Base-by-base conservation (phyloP, 2,797 vertebrate genomes). In the Anguilla marmorata region DNA sequence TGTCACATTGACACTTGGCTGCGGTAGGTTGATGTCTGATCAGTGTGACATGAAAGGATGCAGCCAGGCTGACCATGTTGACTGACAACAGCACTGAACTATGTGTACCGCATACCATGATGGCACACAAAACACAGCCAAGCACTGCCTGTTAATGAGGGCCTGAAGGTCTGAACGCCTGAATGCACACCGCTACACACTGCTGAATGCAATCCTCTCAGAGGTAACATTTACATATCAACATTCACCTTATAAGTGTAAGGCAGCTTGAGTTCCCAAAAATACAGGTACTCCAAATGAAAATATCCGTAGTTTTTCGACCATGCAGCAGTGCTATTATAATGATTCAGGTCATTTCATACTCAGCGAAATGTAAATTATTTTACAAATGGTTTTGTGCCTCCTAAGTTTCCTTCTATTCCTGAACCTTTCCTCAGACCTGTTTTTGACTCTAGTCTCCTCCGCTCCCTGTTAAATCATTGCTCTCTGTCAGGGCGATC, bases 91-190 rank as follows among this genome's bases (percentile, higher is more conserved):
- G 2, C 54, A 27, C 33, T 11, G 69, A 56, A 58, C 76, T 27
- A 16, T 54, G 50, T 19, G 52, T 9, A 11, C 48, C 56, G 86
- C 37, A 41, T 21, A 63, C n/a, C 6, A 5, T 84, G 82, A 72
- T 72, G 87, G 19, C 21, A 87, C 82, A 87, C 48, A 60, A 84
- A 87, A 72, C 85, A 86, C 12, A 27, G 33, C 7, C 19, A 8
- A 9, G 6, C 33, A 52, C 87, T 6, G 2, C 8, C n/a, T 8
- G 14, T 14, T 72, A 84, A 84, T 84, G 24, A 54, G 63, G 87
- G 60, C 60, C 60, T 48, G 41, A 30, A 4, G 19, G 48, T 48
- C 76, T 7, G 16, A 41, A 50, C 21, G 8, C 76, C 41, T 50
- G 37, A 80, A 48, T 24, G 41, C 21, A n/a, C 19, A 48, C 3